phyloP scores from a whole-genome alignment of 2,797 vertebrate species.

The Enteromius thamalakanensis region DNA sequence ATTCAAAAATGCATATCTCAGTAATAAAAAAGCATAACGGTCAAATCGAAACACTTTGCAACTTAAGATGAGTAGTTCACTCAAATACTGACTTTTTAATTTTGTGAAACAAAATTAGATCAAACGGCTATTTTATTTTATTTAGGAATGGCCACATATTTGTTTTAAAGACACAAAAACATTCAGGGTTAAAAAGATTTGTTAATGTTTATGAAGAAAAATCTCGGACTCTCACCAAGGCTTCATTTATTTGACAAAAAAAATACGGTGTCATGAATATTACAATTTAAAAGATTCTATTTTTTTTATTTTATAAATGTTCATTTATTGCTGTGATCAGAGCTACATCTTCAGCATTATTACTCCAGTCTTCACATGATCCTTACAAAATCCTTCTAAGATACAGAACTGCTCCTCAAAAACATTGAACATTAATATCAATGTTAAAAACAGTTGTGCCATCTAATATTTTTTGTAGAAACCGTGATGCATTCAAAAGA shows the following conservation, averaged over 20 bases:
- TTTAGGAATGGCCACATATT: too few species aligned
- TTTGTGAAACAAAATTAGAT: background rate
- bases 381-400: background rate
- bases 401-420: background rate
- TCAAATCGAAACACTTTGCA: background rate
- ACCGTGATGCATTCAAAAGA: background rate
- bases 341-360: background rate
- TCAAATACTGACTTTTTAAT: background rate
- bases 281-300: background rate
- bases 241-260: background rate
- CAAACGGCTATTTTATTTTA: background rate
- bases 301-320: background rate
- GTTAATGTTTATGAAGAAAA: background rate
- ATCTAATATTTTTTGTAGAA: background rate
- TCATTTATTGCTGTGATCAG: background rate
- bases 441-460: background rate
- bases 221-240: background rate
- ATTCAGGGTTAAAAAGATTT: too few species aligned
- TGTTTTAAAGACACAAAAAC: too few species aligned
- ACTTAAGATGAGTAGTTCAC: background rate
- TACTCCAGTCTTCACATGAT: background rate
- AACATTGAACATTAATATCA: background rate
- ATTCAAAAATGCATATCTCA: background rate
- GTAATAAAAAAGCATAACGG: background rate
- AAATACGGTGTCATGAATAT: background rate